Evolutionary conservation across 2,797 vertebrate species (phyloP).

Genomic region (Hypotaenidia okinawae): DNA sequence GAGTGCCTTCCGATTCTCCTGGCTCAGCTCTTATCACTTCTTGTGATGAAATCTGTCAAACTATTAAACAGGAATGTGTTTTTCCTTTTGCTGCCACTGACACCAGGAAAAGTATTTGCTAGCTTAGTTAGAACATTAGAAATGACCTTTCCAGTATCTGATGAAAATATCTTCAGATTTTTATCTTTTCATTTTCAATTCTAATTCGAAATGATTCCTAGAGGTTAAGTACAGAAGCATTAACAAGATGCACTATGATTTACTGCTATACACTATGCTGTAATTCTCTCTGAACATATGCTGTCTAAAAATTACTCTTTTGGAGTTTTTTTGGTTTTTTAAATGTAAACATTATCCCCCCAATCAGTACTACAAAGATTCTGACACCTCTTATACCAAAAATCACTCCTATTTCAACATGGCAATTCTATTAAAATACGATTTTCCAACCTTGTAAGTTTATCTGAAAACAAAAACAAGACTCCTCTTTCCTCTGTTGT

Average conservation of each 20-base stretch:
- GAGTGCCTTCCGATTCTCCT: background rate
- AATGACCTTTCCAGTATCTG: background rate
- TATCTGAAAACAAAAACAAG: background rate
- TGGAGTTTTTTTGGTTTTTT: background rate
- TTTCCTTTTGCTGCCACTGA: background rate
- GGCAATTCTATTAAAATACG: background rate
- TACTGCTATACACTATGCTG: background rate
- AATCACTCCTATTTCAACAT: background rate
- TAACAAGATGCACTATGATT: background rate
- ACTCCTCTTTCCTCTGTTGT: background rate
- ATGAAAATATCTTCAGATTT: background rate
- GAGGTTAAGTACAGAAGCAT: background rate
- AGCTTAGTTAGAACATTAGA: background rate
- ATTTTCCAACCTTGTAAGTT: background rate
- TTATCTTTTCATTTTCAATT: conserved; percentile 22
- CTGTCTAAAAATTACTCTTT: background rate
- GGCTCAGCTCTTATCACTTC: background rate
- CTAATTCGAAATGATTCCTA: background rate
- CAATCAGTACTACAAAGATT: background rate
- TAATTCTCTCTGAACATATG: background rate
- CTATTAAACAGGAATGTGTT: background rate
- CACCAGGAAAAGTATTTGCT: background rate
- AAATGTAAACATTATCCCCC: background rate
- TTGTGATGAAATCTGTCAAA: background rate
- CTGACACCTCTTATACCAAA: background rate